Base-by-base conservation (phyloP, 2,888 invertebrate species). In the Graphium colonna region DNA sequence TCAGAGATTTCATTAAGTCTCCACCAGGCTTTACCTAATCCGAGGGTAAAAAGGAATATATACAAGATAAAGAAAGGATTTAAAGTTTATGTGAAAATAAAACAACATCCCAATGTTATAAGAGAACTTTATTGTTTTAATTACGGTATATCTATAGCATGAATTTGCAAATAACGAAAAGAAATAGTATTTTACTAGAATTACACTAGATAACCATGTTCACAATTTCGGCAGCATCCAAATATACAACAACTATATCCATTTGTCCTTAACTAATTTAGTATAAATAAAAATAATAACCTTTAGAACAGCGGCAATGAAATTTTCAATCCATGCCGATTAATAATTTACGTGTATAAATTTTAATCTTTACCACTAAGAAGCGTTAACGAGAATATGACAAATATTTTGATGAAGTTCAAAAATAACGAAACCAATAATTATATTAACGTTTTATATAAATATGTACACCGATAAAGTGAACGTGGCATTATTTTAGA, bases 101-200 rank as follows among this genome's bases (percentile, higher is more conserved):
- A 54, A 54, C 48, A 49, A 55, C 49, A 53, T 73, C 79, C 85
- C 82, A 87, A 87, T 89, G 82, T 89, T 87, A 86, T 86, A 88
- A 87, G 87, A 88, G 88, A 89, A 88, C 79, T 89, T 89, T 88
- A 89, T 89, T 89, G 78, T 87, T 82, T 75, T 87, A 88, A 85
- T 86, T 86, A 88, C 78, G 74, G 85, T 87, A 86, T 87, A 87
- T 79, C 85, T 88, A 88, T 88, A 89, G 89, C 89, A 84, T 86
- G 82, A 89, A 87, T 79, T 85, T 86, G 87, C 88, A 85, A 84
- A 68, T 84, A 88, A 89, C 82, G 80, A 83, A 83, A 84, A 73
- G 72, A 78, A 80, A 82, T 70, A 79, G 67, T 81, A 81, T 75
- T 79, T 77, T 55, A 77, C 85, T 85, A 88, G 67, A 85, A 79